phyloP scores from a whole-genome alignment of 2,888 invertebrate species.

The Drosophila monieri region DNA sequence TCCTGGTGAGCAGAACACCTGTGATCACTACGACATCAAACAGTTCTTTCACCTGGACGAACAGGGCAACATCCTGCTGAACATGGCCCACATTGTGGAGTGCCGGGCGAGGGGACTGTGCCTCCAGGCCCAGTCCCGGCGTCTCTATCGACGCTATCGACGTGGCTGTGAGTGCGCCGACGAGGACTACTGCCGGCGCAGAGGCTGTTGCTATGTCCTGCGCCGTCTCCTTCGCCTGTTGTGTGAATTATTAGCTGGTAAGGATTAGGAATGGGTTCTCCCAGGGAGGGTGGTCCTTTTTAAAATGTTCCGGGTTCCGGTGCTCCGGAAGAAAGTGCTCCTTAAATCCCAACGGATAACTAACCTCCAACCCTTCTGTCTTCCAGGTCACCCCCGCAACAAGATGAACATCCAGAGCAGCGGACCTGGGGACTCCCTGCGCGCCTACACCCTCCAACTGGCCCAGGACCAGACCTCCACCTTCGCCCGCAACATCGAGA shows the following conservation, averaged over 20 bases:
- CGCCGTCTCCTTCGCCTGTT: conserved; percentile 63
- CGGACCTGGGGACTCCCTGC: conserved; percentile 89
- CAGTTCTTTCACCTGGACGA: conserved; percentile 84
- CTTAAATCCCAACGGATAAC: background rate
- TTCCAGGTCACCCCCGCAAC: conserved; percentile 90
- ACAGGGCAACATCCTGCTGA: conserved; percentile 82
- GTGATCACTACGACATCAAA: conserved; percentile 82
- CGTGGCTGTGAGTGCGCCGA: conserved; percentile 70
- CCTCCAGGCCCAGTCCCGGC: conserved; percentile 62
- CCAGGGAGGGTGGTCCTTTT: background rate
- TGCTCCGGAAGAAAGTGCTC: too few species aligned
- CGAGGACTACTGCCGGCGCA: conserved; percentile 59
- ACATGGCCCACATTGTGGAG: conserved; percentile 81
- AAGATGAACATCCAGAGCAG: conserved; percentile 83
- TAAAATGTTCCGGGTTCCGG: too few species aligned
- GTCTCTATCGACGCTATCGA: conserved; percentile 71
- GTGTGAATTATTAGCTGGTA: conserved; percentile 77
- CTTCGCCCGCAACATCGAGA: conserved; percentile 95
- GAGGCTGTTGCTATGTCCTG: conserved; percentile 56
- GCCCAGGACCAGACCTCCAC: conserved; percentile 94
- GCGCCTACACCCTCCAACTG: conserved; percentile 91
- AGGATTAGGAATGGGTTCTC: conserved; percentile 44
- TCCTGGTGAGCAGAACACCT: conserved; percentile 61
- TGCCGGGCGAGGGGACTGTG: conserved; percentile 74
- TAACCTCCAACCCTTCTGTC: background rate